phyloP scores from a whole-genome alignment of 2,113 vertebrate genomes.

The Engystomops pustulosus region DNA sequence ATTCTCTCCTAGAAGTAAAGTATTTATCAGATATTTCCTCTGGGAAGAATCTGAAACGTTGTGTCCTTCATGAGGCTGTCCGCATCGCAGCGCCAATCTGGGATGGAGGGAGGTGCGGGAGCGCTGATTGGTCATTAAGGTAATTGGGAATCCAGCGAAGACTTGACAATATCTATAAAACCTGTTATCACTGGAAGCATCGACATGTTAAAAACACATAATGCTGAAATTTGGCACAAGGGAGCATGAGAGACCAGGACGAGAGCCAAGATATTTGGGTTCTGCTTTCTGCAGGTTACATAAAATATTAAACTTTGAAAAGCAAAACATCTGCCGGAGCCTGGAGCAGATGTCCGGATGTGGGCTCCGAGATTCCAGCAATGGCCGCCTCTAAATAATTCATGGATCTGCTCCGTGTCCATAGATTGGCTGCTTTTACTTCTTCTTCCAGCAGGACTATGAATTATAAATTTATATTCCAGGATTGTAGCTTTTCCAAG shows the following conservation, averaged over 20 bases:
- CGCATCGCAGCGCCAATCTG: neutral
- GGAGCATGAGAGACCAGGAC: neutral
- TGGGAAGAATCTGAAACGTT: neutral
- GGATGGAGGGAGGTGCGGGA: neutral
- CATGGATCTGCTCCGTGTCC: neutral
- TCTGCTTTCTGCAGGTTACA: conserved; percentile 8
- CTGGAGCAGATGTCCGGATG: neutral
- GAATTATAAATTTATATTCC: too few species aligned
- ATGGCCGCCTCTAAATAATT: neutral
- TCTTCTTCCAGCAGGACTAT: too few species aligned
- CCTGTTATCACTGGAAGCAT: neutral
- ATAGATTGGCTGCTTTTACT: too few species aligned
- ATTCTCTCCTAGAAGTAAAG: neutral
- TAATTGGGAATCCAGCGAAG: neutral
- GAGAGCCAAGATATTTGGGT: conserved; percentile 6
- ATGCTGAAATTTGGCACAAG: neutral
- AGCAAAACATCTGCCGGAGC: neutral
- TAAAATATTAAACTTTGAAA: conserved; percentile 23
- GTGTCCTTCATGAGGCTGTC: neutral
- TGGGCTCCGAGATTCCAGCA: neutral
- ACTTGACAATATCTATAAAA: neutral
- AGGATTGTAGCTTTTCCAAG: too few species aligned
- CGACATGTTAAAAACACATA: conserved; percentile 5
- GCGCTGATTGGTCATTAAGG: neutral
- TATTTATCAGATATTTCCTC: conserved; percentile 16